Conservation (phyloP, 2,797 vertebrate species). For the Atherinosoma microstoma region DNA sequence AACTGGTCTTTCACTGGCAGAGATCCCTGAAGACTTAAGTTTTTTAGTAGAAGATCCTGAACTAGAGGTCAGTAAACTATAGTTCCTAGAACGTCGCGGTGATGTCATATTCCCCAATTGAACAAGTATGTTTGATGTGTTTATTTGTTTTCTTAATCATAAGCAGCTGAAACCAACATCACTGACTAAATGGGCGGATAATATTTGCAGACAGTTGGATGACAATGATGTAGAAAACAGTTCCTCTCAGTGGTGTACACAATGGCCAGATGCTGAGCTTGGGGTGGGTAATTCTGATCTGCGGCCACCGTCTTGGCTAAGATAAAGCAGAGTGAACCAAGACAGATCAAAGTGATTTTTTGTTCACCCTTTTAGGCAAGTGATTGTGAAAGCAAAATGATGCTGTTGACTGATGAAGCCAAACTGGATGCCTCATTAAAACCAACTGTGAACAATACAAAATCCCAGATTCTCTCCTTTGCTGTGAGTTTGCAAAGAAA, state of each 20-base stretch:
- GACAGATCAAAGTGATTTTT: not conserved
- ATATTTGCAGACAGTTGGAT: constrained; percentile 7
- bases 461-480: constrained; percentile 49
- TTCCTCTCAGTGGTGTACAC: not conserved
- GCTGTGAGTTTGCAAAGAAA: constrained; percentile 47
- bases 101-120: not conserved
- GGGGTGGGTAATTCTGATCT: constrained; percentile 20
- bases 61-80: constrained; percentile 54
- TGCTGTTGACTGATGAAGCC: not conserved
- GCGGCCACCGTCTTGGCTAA: not conserved
- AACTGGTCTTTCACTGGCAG: constrained; percentile 68
- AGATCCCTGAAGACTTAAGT: constrained; percentile 28
- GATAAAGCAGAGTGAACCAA: not conserved
- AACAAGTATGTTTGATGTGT: not conserved
- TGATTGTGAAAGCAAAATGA: not conserved
- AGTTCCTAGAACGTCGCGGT: not conserved
- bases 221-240: constrained; percentile 6
- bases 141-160: constrained; percentile 26
- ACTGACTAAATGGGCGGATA: constrained; percentile 7
- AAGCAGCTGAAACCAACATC: constrained; percentile 23
- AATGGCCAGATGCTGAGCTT: not conserved
- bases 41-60: constrained; percentile 24
- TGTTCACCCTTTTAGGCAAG: constrained; percentile 20
- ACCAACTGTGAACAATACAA: not conserved
- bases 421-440: constrained; percentile 1